phyloP scores from a whole-genome alignment of 2,113 vertebrate genomes.

The Amazona guildingii region DNA sequence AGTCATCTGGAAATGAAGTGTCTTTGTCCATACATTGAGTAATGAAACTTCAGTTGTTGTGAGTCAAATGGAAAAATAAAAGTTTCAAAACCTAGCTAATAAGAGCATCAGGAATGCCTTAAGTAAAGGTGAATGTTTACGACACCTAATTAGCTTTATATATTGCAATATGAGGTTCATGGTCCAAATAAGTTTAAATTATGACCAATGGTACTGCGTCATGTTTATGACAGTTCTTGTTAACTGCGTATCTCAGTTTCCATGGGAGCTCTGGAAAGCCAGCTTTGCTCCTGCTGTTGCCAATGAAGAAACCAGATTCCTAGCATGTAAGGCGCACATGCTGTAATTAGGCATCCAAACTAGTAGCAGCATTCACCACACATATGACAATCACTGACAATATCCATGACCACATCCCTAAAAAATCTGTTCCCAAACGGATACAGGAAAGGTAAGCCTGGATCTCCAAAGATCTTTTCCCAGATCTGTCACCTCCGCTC shows the following conservation, averaged over 20 bases:
- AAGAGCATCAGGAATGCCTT: neutral
- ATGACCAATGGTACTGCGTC: neutral
- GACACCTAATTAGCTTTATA: neutral
- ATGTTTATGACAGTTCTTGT: neutral
- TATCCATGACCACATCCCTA: neutral
- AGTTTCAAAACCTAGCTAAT: neutral
- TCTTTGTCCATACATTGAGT: neutral
- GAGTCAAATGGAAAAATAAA: neutral
- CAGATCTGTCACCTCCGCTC: neutral
- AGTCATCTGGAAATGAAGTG: neutral
- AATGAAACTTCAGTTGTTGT: neutral
- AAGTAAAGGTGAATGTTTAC: neutral
- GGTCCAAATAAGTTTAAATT: neutral
- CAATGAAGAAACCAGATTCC: neutral
- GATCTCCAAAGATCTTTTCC: neutral
- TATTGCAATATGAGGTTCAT: neutral
- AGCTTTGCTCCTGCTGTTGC: neutral
- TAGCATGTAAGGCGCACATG: neutral
- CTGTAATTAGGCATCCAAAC: neutral
- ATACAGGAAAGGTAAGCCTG: neutral
- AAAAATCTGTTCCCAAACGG: neutral
- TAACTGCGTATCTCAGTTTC: neutral
- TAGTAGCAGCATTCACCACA: neutral
- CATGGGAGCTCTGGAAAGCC: neutral
- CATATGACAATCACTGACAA: neutral